Percentiles rank a stretch among this genome's conserved stretches.
Evolutionary conservation across 2,113 vertebrate species (phyloP).

Genomic region (Pogonocichla stellata): DNA sequence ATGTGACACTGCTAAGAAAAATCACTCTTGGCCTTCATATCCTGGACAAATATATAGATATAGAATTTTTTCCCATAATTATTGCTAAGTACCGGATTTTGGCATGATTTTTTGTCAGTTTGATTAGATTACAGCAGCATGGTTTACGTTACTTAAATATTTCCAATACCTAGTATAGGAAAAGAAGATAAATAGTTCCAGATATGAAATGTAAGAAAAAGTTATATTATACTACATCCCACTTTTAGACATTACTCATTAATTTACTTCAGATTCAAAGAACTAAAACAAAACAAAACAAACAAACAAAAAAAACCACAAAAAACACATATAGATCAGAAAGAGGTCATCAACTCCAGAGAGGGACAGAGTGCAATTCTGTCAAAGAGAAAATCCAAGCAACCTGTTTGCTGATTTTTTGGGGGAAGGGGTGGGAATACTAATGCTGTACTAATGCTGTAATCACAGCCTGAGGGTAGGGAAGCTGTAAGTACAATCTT

Average conservation of each 20-base stretch:
- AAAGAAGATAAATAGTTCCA: constrained; percentile 59
- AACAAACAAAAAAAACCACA: background rate
- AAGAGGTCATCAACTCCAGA: background rate
- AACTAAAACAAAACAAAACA: background rate
- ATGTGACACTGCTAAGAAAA: background rate
- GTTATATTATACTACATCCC: background rate
- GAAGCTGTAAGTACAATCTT: background rate
- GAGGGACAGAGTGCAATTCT: background rate
- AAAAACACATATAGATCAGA: background rate
- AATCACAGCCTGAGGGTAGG: background rate
- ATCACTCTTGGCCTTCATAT: background rate
- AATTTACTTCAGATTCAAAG: constrained; percentile 45
- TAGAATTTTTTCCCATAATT: constrained; percentile 36
- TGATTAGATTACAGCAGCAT: constrained; percentile 35
- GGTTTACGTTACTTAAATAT: constrained; percentile 64
- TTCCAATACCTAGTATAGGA: constrained; percentile 35
- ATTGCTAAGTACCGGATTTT: constrained; percentile 35
- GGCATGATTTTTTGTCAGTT: constrained; percentile 49
- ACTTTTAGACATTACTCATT: constrained; percentile 2
- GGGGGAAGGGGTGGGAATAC: rapidly evolving
- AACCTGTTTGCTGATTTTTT: background rate
- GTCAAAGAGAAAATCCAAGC: background rate
- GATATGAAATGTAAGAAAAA: constrained; percentile 33
- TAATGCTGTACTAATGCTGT: background rate
- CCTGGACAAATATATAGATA: background rate